phyloP scores from a whole-genome alignment of 2,113 vertebrate species.

The Trematomus loennbergii region DNA sequence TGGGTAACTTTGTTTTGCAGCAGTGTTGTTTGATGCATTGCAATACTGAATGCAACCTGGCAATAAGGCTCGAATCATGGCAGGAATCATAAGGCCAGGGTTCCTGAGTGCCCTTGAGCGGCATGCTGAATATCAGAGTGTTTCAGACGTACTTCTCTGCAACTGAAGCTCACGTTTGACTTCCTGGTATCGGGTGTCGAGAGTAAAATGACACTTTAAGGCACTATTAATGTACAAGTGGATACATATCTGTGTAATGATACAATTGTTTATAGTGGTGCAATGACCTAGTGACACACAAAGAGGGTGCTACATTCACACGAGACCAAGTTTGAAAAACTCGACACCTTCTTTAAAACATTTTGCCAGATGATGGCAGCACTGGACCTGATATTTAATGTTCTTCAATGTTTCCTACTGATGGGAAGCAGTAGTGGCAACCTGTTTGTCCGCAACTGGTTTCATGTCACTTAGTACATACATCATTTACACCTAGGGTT shows the following conservation, averaged over 20 bases:
- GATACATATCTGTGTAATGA: not conserved
- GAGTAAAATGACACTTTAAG: not conserved
- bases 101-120: not conserved
- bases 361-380: slow-evolving; percentile 65
- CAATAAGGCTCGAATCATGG: not conserved
- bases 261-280: slow-evolving; percentile 4
- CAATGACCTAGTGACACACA: not conserved
- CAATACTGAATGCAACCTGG: not conserved
- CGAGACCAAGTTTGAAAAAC: not conserved
- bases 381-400: slow-evolving; percentile 19
- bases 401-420: not conserved
- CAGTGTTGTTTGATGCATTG: no score
- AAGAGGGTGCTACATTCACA: slow-evolving; percentile 57
- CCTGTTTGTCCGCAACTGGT: not conserved
- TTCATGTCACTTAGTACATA: not conserved
- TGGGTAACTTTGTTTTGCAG: not conserved
- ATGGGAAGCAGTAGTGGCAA: not conserved
- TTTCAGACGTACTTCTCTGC: not conserved
- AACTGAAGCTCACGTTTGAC: not conserved
- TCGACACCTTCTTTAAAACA: not conserved
- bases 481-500: not conserved
- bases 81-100: not conserved
- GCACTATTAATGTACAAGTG: not conserved
- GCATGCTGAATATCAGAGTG: not conserved
- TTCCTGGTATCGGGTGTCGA: not conserved